Evolutionary conservation across 2,797 vertebrate species (phyloP).

Genomic region (Crenuchus spilurus): DNA sequence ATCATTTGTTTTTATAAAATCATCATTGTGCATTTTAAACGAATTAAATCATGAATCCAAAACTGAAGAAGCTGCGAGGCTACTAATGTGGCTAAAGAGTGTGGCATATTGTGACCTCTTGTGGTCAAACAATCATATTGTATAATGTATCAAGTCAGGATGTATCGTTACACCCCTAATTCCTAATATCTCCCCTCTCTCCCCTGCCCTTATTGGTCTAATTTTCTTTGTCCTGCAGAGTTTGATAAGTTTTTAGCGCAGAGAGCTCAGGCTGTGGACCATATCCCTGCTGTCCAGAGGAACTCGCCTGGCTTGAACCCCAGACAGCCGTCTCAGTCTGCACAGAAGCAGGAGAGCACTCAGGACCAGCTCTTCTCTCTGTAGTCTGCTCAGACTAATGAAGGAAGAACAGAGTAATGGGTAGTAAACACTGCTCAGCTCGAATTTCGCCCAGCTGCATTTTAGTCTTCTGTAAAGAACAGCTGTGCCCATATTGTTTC

Average conservation of each 20-base stretch:
- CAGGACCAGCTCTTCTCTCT: constrained; percentile 78
- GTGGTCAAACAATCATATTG: too few relatives aligned
- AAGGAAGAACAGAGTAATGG: background rate
- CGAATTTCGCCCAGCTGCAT: background rate
- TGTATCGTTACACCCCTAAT: background rate
- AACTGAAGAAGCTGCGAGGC: too few relatives aligned
- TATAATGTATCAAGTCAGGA: too few relatives aligned
- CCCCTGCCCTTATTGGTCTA: background rate
- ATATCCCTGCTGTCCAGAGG: constrained; percentile 38
- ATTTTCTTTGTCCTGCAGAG: constrained; percentile 60
- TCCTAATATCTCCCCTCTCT: background rate
- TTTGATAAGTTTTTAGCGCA: constrained; percentile 79
- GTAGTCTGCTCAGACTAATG: constrained; percentile 49
- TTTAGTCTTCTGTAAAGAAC: background rate
- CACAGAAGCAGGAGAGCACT: constrained; percentile 61
- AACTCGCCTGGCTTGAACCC: constrained; percentile 36
- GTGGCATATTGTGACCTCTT: too few relatives aligned
- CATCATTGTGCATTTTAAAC: too few relatives aligned
- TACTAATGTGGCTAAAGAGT: too few relatives aligned
- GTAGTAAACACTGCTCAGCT: background rate
- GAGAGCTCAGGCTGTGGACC: constrained; percentile 63
- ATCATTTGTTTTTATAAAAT: too few relatives aligned
- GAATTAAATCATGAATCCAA: too few relatives aligned
- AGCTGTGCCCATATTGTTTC: background rate
- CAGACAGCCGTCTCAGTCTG: constrained; percentile 51